Conservation (phyloP, 1,140 invertebrate species). For the Brachionus manjavacas region DNA sequence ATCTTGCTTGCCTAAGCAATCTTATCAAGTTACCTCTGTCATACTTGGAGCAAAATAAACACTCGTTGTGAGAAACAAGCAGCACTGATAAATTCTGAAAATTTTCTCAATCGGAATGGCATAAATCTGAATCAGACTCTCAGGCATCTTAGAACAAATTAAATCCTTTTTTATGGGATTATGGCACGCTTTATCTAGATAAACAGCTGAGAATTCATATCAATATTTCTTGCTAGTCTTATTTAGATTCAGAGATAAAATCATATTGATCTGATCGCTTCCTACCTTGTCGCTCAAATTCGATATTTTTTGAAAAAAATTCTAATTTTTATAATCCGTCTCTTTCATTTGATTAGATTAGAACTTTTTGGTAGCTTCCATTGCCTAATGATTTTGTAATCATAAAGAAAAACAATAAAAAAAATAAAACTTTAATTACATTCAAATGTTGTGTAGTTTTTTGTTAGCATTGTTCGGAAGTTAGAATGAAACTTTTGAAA, state of each 20-base stretch:
- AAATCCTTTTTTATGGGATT: neutral
- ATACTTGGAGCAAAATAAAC: neutral
- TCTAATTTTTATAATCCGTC: neutral
- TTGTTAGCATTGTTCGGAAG: neutral
- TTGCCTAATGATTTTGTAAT: neutral
- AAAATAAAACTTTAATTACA: neutral
- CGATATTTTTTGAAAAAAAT: neutral
- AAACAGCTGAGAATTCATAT: neutral
- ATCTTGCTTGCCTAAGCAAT: neutral
- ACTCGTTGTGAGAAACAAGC: neutral
- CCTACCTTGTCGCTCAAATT: neutral
- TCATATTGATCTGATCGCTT: neutral
- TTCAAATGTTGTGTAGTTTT: neutral
- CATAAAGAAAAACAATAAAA: neutral
- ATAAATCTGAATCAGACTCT: neutral
- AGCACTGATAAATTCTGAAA: neutral
- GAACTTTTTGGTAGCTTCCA: neutral
- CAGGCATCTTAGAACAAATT: neutral
- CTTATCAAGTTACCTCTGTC: neutral
- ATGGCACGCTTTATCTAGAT: neutral
- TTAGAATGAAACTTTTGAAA: neutral
- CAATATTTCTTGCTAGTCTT: neutral
- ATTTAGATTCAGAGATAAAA: neutral
- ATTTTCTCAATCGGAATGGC: neutral
- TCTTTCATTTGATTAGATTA: neutral